Conservation (phyloP, 35 echinoderm and acorn worm species). For the Apostichopus californicus region DNA sequence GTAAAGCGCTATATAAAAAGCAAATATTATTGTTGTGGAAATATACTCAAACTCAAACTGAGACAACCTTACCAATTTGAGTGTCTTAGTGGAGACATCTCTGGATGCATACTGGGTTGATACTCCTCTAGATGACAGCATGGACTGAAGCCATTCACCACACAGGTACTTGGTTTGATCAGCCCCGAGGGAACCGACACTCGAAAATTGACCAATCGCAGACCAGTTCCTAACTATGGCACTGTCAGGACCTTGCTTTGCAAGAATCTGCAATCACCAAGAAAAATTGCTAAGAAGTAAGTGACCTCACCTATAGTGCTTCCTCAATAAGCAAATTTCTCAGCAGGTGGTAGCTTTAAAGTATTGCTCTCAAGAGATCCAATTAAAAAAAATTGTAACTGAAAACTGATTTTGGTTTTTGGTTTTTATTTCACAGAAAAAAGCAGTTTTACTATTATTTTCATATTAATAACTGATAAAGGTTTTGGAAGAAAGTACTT, state of each 20-base stretch:
- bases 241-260: conserved; percentile 60
- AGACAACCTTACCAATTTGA: conserved; percentile 80
- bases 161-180: conserved; percentile 92
- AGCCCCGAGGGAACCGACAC: conserved; percentile 84
- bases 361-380: too few relatives aligned
- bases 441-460: too few relatives aligned
- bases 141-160: conserved; percentile 79
- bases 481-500: too few relatives aligned
- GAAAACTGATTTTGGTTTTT: too few relatives aligned
- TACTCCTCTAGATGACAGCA: conserved; percentile 61
- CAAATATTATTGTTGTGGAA: too few relatives aligned
- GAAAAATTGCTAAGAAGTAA: neutral
- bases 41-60: too few relatives aligned
- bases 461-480: too few relatives aligned
- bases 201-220: conserved; percentile 94
- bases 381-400: too few relatives aligned
- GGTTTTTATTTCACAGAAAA: too few relatives aligned
- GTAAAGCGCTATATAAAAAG: too few relatives aligned
- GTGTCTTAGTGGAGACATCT: conserved; percentile 60
- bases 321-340: neutral
- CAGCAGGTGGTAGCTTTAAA: neutral
- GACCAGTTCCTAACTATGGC: conserved; percentile 69
- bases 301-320: neutral
- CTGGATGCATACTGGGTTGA: conserved; percentile 15
- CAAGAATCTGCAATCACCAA: conserved; percentile 33